Conservation (phyloP, 2,888 invertebrate genomes). For the Pegoplata infirma region DNA sequence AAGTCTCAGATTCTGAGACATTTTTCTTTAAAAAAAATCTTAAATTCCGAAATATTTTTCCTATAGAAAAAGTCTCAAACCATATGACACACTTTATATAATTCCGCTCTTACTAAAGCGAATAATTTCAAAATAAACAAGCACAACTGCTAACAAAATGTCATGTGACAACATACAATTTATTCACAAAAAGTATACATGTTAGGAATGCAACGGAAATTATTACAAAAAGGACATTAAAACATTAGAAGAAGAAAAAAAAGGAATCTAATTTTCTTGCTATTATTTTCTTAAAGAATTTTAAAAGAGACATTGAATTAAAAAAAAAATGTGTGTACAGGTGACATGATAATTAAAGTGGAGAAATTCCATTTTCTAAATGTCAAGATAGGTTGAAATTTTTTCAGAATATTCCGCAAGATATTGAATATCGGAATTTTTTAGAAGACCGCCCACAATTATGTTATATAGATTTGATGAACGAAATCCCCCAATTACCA, state of each 20-base stretch:
- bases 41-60: no score
- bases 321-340: conserved; percentile 20
- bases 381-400: no score
- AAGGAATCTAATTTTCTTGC: neutral
- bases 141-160: conserved; percentile 2
- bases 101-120: no score
- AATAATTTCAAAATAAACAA: conserved; percentile 4
- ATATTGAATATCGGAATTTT: no score
- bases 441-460: no score
- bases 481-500: no score
- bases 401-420: no score
- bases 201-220: conserved; percentile 30
- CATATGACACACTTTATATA: no score
- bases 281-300: neutral
- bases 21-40: no score
- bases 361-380: neutral
- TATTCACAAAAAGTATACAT: conserved; percentile 39
- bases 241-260: neutral
- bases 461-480: no score
- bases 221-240: conserved; percentile 38
- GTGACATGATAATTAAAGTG: conserved; percentile 27
- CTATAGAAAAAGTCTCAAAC: no score
- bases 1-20: no score
- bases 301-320: neutral
- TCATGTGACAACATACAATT: conserved; percentile 45